Evolutionary conservation across 1,140 invertebrate genomes (phyloP).

Genomic region (Apis dorsata): DNA sequence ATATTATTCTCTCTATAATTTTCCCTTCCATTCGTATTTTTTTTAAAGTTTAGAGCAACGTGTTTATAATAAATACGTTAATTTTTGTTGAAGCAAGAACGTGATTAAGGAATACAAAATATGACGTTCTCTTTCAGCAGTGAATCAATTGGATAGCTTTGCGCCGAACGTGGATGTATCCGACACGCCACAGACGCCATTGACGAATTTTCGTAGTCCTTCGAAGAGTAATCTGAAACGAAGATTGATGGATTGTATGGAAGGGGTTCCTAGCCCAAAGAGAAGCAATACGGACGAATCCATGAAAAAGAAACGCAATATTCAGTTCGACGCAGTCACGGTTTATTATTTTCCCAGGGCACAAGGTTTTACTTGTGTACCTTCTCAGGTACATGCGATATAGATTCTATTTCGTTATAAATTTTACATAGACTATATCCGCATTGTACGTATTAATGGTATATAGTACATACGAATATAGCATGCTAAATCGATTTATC

Average conservation of each 20-base stretch:
- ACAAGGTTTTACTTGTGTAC: slow-evolving; percentile 99
- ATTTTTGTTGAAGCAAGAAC: neutral
- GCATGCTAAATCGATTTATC: slow-evolving; percentile 22
- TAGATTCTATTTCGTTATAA: neutral
- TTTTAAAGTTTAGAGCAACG: neutral
- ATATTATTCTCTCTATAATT: neutral
- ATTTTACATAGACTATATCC: neutral
- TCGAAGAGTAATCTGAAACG: slow-evolving; percentile 82
- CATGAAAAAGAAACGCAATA: slow-evolving; percentile 86
- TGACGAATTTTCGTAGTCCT: slow-evolving; percentile 61
- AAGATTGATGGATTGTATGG: slow-evolving; percentile 75
- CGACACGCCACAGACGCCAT: slow-evolving; percentile 46
- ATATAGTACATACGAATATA: neutral
- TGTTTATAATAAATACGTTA: neutral
- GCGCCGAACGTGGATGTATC: slow-evolving; percentile 45
- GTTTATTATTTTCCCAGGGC: slow-evolving; percentile 97
- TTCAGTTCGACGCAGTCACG: slow-evolving; percentile 95
- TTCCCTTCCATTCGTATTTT: neutral
- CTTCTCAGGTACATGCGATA: slow-evolving; percentile 86
- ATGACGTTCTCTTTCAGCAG: slow-evolving; percentile 48
- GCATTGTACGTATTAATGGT: too few species aligned
- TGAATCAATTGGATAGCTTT: slow-evolving; percentile 63
- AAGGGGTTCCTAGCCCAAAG: slow-evolving; percentile 78
- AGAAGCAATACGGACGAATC: slow-evolving; percentile 71
- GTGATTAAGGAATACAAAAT: neutral